Base-by-base conservation (phyloP, 2,888 invertebrate species). In the Agriotes lineatus region DNA sequence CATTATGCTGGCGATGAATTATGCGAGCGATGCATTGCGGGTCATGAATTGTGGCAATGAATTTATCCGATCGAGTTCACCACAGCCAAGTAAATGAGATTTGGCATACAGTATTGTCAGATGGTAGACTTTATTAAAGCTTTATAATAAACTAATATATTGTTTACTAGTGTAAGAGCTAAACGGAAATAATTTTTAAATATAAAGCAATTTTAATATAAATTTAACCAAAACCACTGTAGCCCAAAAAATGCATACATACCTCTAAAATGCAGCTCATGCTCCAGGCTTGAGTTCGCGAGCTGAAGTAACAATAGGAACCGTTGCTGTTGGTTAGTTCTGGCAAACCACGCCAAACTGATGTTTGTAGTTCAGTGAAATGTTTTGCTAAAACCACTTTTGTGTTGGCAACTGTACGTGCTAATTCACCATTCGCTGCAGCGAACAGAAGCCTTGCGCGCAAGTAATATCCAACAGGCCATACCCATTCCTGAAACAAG, bases 251-350 rank as follows among this genome's bases (percentile, higher is more conserved):
- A 16, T 0, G 7, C 10, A 18, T 35, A 30, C 67, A 73, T 84
- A 94, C 96, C 88, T 99, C 99, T 75, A 99, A 86, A 74, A 96
- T 87, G 69, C 93, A 89, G 58, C 91, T 93, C 81, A 95, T 90
- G 84, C 97, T 97, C 99, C 99, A 99, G 1, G 99, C 98, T 86
- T 99, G 99, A 54, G 97, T 94, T 77, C 93, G 90, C 82, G 97
- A 99, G 74, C 97, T 96, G 83, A 93, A 93, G 22, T 84, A 83
- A 83, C 99, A 99, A 80, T 86, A 89, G 25, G 90, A 86, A 72
- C 99, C 99, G 81, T 93, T 90, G 72, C 90, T 90, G 84, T 98
- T 96, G 44, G 97, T 98, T 62, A 99, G 87, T 86, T 99, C 99
- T 10, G 99, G 97, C 76, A 99, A 88, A 30, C 97, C 97, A 80